phyloP scores from a whole-genome alignment of 2,113 vertebrate species.

The Tachycineta bicolor region DNA sequence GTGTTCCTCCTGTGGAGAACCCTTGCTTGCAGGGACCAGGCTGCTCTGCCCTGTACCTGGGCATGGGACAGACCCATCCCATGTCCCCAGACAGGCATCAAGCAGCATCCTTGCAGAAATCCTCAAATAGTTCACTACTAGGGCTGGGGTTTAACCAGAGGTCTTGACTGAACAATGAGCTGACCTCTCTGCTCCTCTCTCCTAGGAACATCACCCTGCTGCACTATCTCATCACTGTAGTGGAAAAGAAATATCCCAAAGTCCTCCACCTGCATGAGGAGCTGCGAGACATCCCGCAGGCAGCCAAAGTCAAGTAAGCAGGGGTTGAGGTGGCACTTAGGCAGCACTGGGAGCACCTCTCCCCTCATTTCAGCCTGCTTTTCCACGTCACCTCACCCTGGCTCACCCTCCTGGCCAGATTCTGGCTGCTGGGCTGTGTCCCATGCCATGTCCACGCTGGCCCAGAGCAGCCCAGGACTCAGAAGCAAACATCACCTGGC shows the following conservation, averaged over 20 bases:
- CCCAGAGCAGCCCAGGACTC: background rate
- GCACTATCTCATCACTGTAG: slow-evolving; percentile 97
- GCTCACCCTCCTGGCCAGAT: accelerated
- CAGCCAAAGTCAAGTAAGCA: slow-evolving; percentile 97
- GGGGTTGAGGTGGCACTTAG: background rate
- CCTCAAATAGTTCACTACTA: background rate
- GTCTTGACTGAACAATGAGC: accelerated
- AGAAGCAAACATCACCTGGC: background rate
- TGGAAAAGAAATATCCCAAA: slow-evolving; percentile 98
- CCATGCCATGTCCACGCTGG: accelerated
- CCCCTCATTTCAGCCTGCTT: background rate
- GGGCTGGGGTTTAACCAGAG: background rate
- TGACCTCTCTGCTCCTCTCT: background rate
- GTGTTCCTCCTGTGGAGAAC: background rate
- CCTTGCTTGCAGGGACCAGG: background rate
- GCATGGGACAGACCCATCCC: background rate
- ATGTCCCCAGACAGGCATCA: background rate
- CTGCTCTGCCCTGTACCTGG: background rate
- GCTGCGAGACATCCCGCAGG: slow-evolving; percentile 84
- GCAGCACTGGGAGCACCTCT: background rate
- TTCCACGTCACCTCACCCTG: background rate
- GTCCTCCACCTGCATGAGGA: slow-evolving; percentile 90
- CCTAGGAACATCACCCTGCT: slow-evolving; percentile 94
- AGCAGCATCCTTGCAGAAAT: background rate
- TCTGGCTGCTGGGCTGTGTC: background rate